These are phyloP conservation scores for Pipa parva DNA, from an alignment of 2,113 vertebrate genomes.

Conservation along the genomic window DNA sequence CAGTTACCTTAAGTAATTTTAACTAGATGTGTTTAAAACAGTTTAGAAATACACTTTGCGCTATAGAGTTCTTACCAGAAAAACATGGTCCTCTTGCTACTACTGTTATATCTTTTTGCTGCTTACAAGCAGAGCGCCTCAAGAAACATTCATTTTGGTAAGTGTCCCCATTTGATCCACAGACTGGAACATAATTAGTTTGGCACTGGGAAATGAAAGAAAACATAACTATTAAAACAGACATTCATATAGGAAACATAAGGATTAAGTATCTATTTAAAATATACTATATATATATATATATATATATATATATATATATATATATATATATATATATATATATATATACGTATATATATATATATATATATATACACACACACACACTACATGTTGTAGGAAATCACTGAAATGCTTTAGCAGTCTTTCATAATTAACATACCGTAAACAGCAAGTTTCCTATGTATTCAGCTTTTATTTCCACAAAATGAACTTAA, in stretches of 20 bases:
- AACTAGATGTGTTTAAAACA: conserved; percentile 11
- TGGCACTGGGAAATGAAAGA: conserved; percentile 75
- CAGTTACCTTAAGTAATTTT: conserved; percentile 33
- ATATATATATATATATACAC: no score
- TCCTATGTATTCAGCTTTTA: no score
- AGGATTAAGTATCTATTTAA: no score
- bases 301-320: no score
- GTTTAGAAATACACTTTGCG: conserved; percentile 4
- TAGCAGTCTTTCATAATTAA: no score
- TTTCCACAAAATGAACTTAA: no score
- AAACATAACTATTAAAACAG: conserved; percentile 22
- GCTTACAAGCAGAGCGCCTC: conserved; percentile 87
- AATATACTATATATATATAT: no score
- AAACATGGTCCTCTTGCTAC: conserved; percentile 83
- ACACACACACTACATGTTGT: no score
- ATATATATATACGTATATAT: no score
- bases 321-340: no score
- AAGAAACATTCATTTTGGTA: conserved; percentile 95
- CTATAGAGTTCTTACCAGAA: conserved; percentile 68
- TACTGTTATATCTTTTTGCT: conserved; percentile 83
- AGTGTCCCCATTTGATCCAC: conserved; percentile 93
- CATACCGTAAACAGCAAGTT: no score
- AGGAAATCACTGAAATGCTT: no score
- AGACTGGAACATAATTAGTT: conserved; percentile 90
- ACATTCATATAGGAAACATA: background rate